Evolutionary conservation across 1,140 invertebrate genomes (phyloP).

Genomic region (Drosophila takahashii): DNA sequence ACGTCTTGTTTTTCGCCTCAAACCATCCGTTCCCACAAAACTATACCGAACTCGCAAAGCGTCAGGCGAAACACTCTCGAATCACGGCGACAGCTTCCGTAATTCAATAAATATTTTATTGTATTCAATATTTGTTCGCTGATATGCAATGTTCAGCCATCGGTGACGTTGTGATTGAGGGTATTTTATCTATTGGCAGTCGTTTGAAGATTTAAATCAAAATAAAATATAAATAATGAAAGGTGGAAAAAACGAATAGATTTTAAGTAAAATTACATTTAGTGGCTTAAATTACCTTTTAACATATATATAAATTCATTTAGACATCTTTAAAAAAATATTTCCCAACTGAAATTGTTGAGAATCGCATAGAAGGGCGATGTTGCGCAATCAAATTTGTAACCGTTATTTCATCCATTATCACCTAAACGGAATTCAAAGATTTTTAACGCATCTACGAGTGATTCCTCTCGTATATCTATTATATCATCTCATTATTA

Average conservation of each 20-base stretch:
- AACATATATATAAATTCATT: not conserved
- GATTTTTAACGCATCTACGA: no score
- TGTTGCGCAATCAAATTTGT: not conserved
- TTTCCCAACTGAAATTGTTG: not conserved
- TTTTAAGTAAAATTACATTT: no score
- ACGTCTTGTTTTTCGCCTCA: conserved; percentile 16
- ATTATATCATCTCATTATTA: not conserved
- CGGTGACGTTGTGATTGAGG: not conserved
- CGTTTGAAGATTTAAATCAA: not conserved
- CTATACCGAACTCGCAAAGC: conserved; percentile 11
- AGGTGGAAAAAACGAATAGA: no score
- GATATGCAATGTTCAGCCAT: conserved; percentile 33
- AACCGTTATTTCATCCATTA: no score
- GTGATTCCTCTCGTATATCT: no score
- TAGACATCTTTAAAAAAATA: not conserved
- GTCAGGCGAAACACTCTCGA: conserved; percentile 44
- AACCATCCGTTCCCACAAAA: conserved; percentile 22
- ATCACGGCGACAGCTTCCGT: conserved; percentile 71
- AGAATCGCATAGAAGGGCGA: not conserved
- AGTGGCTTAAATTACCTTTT: no score
- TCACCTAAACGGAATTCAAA: no score
- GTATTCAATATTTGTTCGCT: conserved; percentile 54
- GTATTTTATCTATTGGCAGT: conserved; percentile 2
- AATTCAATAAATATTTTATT: conserved; percentile 78
- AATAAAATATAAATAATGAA: not conserved